These are phyloP conservation scores for Microtus pennsylvanicus DNA, from an alignment of 2,113 vertebrate species.

Conservation along the genomic window DNA sequence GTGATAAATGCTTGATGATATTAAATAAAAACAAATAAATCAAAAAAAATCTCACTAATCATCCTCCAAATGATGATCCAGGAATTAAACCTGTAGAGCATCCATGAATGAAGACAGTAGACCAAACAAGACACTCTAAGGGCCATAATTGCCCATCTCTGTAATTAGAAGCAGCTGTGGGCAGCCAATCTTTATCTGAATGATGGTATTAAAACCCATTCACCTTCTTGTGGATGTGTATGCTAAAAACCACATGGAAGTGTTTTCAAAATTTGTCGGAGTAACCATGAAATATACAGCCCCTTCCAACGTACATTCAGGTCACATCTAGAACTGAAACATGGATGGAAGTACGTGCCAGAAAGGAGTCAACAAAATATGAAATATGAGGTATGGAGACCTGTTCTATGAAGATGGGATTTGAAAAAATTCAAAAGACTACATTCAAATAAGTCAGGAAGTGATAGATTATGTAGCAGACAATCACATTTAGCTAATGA, in stretches of 20 bases:
- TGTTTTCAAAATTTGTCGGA: constrained; percentile 30
- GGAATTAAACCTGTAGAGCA: not conserved
- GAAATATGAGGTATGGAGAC: constrained; percentile 12
- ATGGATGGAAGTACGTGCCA: constrained; percentile 45
- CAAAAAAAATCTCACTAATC: not conserved
- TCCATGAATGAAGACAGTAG: not conserved
- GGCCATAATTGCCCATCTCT: not conserved
- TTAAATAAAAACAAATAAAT: not conserved
- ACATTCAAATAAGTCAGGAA: not conserved
- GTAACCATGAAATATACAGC: not conserved
- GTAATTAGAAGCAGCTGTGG: not conserved
- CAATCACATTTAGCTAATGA: not conserved
- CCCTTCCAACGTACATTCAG: constrained; percentile 32
- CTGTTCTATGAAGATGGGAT: not conserved
- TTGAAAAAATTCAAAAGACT: not conserved
- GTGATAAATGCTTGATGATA: not conserved
- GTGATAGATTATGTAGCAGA: not conserved
- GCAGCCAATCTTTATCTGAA: not conserved
- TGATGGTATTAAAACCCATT: not conserved
- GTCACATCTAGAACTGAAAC: constrained; percentile 40
- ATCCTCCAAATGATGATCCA: not conserved
- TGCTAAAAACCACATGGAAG: not conserved
- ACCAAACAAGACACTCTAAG: not conserved
- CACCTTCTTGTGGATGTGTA: not conserved
- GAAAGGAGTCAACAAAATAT: constrained; percentile 40